Percentiles rank a stretch among this genome's conserved stretches.
These are phyloP conservation scores for Sitta carolinensis DNA, from an alignment of 2,797 vertebrate genomes.

Conservation along the genomic window DNA sequence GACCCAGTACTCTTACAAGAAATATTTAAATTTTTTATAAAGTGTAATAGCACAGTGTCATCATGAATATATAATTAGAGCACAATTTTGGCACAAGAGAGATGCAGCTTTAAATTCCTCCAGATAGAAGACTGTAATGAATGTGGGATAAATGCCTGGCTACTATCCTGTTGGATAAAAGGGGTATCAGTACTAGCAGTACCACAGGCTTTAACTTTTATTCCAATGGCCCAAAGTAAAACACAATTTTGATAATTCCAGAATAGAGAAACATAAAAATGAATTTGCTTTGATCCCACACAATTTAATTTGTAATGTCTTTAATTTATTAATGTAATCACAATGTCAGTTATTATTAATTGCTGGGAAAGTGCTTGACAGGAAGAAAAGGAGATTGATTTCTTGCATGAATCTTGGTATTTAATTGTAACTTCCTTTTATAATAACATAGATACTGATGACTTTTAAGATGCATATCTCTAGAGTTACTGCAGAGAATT, in stretches of 20 bases:
- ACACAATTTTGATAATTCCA: not conserved
- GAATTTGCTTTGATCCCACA: not conserved
- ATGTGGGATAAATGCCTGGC: not conserved
- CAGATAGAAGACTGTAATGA: not conserved
- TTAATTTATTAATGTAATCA: not conserved
- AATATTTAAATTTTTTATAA: not conserved
- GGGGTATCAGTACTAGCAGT: not conserved
- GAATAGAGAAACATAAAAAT: not conserved
- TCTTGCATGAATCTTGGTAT: not conserved
- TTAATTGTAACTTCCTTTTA: not conserved
- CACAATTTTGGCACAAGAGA: not conserved
- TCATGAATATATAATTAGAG: not conserved
- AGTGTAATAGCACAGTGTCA: not conserved
- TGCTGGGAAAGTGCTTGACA: not conserved
- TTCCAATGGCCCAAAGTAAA: not conserved
- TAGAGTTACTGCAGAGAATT: not conserved
- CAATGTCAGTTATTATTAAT: not conserved
- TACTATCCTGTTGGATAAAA: not conserved
- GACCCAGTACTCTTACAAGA: not conserved
- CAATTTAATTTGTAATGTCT: not conserved
- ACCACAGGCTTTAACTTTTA: not conserved
- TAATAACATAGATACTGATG: not conserved
- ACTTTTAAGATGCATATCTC: not conserved
- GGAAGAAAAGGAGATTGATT: not conserved
- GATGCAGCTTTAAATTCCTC: not conserved